A percentile compares a stretch with the other conserved stretches of the same genome.
phyloP scores from a whole-genome alignment of 2,113 vertebrate species.

The Asarcornis scutulata region DNA sequence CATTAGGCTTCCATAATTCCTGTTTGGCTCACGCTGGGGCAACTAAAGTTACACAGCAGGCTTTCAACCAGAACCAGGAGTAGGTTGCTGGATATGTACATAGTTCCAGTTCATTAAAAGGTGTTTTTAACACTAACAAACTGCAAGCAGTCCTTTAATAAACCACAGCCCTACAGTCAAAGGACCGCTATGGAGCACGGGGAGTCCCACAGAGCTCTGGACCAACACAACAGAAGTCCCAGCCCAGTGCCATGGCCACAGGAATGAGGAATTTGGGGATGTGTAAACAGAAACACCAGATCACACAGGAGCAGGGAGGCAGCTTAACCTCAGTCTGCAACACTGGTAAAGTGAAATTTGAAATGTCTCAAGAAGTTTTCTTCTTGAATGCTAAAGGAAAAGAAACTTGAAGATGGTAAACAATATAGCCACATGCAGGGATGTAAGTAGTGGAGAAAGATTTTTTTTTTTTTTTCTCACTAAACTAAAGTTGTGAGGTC shows the following conservation, averaged over 20 bases:
- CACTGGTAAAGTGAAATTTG: neutral
- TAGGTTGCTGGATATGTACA: neutral
- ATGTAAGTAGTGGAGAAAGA: neutral
- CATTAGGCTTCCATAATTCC: neutral
- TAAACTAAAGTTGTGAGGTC: neutral
- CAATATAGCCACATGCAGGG: neutral
- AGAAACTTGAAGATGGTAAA: neutral
- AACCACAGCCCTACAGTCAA: fast-evolving
- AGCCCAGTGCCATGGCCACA: neutral
- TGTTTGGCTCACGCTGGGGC: neutral
- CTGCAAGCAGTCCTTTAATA: neutral
- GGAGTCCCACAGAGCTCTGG: neutral
- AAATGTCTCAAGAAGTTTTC: neutral
- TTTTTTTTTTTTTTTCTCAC: too few relatives aligned
- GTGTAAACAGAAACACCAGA: neutral
- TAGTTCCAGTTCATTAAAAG: neutral
- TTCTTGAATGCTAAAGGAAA: neutral
- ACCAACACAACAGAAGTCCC: neutral
- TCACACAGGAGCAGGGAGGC: neutral
- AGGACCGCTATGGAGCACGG: fast-evolving
- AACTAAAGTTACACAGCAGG: neutral
- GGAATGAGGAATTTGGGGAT: neutral
- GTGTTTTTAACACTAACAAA: neutral
- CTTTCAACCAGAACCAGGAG: neutral
- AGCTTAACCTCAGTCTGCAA: fast-evolving